A percentile compares a stretch with the other conserved stretches of the same genome.
Conservation (phyloP, 1,140 invertebrate species). For the Plodia interpunctella region DNA sequence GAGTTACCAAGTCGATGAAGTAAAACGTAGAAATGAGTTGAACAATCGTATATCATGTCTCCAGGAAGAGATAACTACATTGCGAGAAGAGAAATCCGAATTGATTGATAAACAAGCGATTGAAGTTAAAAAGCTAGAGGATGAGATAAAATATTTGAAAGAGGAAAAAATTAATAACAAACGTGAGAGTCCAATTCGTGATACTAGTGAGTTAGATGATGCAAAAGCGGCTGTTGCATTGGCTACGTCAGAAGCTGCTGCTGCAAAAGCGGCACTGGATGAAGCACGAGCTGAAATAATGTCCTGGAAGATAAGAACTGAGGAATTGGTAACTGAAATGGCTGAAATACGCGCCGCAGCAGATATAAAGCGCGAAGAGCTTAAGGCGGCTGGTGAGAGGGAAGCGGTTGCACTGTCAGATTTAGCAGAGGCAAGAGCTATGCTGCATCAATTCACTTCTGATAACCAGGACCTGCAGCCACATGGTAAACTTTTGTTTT, state of each 20-base stretch:
- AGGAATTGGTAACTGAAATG: slow-evolving; percentile 51
- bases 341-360: slow-evolving; percentile 48
- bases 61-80: slow-evolving; percentile 58
- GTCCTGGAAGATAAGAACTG: slow-evolving; percentile 52
- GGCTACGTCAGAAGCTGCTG: slow-evolving; percentile 38
- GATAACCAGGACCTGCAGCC: slow-evolving; percentile 48
- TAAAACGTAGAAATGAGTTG: slow-evolving; percentile 46
- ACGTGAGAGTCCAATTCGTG: slow-evolving; percentile 44
- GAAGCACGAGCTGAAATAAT: slow-evolving; percentile 40
- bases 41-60: slow-evolving; percentile 39
- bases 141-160: slow-evolving; percentile 51
- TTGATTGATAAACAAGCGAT: slow-evolving; percentile 35
- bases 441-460: slow-evolving; percentile 43
- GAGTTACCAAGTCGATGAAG: slow-evolving; percentile 55
- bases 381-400: slow-evolving; percentile 43
- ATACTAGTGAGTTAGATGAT: slow-evolving; percentile 57
- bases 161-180: slow-evolving; percentile 41
- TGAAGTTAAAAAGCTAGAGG: slow-evolving; percentile 51
- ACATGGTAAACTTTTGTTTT: slow-evolving; percentile 45
- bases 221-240: slow-evolving; percentile 33
- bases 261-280: slow-evolving; percentile 46
- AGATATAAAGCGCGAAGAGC: slow-evolving; percentile 47
- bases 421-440: slow-evolving; percentile 48
- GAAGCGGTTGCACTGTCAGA: slow-evolving; percentile 53
- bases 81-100: slow-evolving; percentile 49